phyloP scores from a whole-genome alignment of 2,797 vertebrate genomes.

The Momotus momota region DNA sequence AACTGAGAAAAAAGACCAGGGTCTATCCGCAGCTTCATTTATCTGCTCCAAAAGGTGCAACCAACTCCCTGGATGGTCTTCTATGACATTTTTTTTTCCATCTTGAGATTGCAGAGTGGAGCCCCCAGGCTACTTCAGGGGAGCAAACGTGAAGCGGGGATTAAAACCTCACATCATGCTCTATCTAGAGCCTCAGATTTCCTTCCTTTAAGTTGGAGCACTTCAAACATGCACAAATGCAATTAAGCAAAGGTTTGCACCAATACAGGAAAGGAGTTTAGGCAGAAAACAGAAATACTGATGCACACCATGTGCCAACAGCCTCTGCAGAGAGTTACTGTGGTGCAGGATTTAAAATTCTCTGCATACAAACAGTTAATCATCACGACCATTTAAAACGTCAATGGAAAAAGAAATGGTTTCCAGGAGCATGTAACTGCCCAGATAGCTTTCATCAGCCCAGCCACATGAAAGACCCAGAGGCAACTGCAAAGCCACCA shows the following conservation, averaged over 20 bases:
- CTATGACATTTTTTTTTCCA: background rate
- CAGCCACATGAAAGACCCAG: slow-evolving; percentile 73
- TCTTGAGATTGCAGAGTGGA: background rate
- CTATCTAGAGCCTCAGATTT: background rate
- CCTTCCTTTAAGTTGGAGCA: background rate
- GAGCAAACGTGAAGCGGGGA: background rate
- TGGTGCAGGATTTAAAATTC: slow-evolving; percentile 71
- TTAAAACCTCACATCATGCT: background rate
- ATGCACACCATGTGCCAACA: background rate
- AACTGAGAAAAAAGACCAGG: background rate
- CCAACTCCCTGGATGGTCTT: background rate
- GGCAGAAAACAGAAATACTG: slow-evolving; percentile 35
- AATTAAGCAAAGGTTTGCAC: background rate
- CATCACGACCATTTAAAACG: slow-evolving; percentile 78
- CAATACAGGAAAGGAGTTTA: background rate
- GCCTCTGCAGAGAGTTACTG: slow-evolving; percentile 43
- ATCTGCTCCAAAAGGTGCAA: background rate
- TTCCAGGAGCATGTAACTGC: slow-evolving; percentile 74
- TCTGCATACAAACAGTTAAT: slow-evolving; percentile 78
- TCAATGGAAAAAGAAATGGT: slow-evolving; percentile 74
- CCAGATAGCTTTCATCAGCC: slow-evolving; percentile 64
- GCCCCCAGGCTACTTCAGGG: background rate
- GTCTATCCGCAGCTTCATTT: background rate
- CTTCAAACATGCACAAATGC: background rate
- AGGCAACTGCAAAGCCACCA: slow-evolving; percentile 77